A percentile compares a stretch with the other conserved stretches of the same genome.
phyloP scores from a whole-genome alignment of 1,140 invertebrate species.

The Steinernema khuongi region DNA sequence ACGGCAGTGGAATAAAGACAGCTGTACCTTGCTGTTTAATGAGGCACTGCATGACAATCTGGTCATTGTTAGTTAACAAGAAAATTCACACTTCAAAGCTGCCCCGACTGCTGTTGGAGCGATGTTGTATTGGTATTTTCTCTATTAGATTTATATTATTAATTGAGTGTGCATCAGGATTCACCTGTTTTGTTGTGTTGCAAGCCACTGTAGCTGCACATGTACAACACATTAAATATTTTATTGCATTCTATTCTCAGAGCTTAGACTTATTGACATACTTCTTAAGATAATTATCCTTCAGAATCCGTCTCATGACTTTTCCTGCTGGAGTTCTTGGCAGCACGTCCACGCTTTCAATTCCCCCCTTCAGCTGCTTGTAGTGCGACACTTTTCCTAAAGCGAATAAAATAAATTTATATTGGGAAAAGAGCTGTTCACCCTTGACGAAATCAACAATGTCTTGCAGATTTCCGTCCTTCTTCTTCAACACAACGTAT shows the following conservation, averaged over 20 bases:
- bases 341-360: constrained; percentile 68
- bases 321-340: constrained; percentile 72
- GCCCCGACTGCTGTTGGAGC: too few species aligned
- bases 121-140: too few species aligned
- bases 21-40: too few species aligned
- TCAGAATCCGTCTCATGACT: constrained; percentile 65
- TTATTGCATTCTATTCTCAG: neutral
- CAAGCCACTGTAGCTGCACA: too few species aligned
- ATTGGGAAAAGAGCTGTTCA: constrained; percentile 11
- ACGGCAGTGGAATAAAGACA: too few species aligned
- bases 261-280: neutral
- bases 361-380: constrained; percentile 62
- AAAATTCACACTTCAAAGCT: too few species aligned
- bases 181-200: too few species aligned
- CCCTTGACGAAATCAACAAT: constrained; percentile 26
- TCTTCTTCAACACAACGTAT: constrained; percentile 65
- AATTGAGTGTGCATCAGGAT: too few species aligned
- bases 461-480: neutral
- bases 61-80: too few species aligned
- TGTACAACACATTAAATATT: neutral
- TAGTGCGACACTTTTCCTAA: constrained; percentile 28
- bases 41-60: too few species aligned
- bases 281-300: neutral
- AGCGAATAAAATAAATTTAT: neutral
- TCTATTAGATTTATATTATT: too few species aligned